These are phyloP conservation scores for Catharus fuscescens DNA, from an alignment of 2,113 vertebrate species.

Conservation along the genomic window DNA sequence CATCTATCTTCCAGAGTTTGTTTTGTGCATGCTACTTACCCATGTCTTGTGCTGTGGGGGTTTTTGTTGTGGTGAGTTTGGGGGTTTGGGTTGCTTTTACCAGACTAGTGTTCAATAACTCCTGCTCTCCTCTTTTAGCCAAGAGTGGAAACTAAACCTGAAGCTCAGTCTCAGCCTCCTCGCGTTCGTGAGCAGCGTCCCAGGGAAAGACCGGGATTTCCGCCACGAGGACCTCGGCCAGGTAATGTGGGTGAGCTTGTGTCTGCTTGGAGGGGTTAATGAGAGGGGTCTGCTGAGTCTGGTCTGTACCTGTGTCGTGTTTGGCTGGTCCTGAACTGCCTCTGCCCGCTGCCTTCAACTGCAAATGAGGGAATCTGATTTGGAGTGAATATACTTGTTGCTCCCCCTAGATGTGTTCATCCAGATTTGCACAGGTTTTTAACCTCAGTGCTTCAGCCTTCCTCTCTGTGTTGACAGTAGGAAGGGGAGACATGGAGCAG, in stretches of 20 bases:
- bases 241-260: slow-evolving; percentile 69
- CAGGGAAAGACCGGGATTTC: slow-evolving; percentile 87
- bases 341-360: background rate
- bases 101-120: background rate
- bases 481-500: slow-evolving; percentile 85
- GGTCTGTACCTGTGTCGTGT: background rate
- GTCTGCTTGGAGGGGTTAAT: background rate
- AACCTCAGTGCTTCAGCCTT: background rate
- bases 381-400: background rate
- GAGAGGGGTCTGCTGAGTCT: background rate
- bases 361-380: background rate
- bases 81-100: background rate
- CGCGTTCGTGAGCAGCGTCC: slow-evolving; percentile 90
- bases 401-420: background rate
- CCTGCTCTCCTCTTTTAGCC: slow-evolving; percentile 74
- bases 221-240: slow-evolving; percentile 86
- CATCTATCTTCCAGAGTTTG: background rate
- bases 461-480: slow-evolving; percentile 54
- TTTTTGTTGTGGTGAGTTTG: background rate
- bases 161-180: slow-evolving; percentile 83
- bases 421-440: fast-evolving
- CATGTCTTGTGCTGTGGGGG: background rate
- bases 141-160: slow-evolving; percentile 88
- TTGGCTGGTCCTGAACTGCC: background rate
- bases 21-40: slow-evolving; percentile 43